A percentile compares a stretch with the other conserved stretches of the same genome.
phyloP scores from a whole-genome alignment of 2,113 vertebrate species.

The Lethenteron reissneri region DNA sequence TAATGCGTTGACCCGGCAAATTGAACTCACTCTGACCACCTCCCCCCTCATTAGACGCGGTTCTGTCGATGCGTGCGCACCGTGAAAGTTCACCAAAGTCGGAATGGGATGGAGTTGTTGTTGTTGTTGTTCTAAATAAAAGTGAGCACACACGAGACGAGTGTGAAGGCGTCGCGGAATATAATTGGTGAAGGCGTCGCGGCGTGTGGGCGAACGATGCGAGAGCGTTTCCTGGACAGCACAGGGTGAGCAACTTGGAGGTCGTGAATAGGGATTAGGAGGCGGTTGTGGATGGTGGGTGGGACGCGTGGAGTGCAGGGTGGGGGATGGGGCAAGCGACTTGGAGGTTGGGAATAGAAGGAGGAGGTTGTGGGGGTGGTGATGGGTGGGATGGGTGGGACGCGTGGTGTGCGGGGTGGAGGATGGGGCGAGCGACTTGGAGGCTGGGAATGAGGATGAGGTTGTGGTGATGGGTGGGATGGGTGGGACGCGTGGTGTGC shows the following conservation, averaged over 20 bases:
- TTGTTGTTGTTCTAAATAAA: too few relatives aligned
- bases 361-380: not conserved
- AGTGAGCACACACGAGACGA: too few relatives aligned
- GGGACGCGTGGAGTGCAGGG: not conserved
- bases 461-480: not conserved
- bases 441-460: not conserved
- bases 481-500: not conserved
- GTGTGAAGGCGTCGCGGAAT: too few relatives aligned
- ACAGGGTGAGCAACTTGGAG: not conserved
- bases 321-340: not conserved
- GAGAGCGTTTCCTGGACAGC: too few relatives aligned
- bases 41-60: too few relatives aligned
- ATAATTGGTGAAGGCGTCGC: too few relatives aligned
- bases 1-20: too few relatives aligned
- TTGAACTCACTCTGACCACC: too few relatives aligned
- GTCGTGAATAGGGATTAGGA: not conserved
- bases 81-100: too few relatives aligned
- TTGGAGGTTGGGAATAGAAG: not conserved
- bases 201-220: too few relatives aligned
- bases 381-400: not conserved
- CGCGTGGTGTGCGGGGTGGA: not conserved
- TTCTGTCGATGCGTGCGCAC: too few relatives aligned
- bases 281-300: not conserved
- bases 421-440: not conserved
- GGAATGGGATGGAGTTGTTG: too few relatives aligned